Evolutionary conservation across 2,888 invertebrate genomes (phyloP).

Genomic region (Abrostola tripartita): DNA sequence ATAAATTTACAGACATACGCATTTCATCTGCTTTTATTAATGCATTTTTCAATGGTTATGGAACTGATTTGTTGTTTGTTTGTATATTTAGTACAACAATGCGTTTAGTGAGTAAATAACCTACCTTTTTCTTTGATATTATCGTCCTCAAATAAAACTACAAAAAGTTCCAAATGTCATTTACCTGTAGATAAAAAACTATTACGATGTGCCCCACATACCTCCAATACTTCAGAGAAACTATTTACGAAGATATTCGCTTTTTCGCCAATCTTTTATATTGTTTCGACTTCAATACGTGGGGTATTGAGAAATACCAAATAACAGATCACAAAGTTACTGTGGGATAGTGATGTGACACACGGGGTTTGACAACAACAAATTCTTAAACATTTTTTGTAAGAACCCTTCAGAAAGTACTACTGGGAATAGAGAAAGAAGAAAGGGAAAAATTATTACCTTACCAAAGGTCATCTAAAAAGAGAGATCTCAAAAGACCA

Average conservation of each 20-base stretch:
- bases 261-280: slow-evolving; percentile 23
- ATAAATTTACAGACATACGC: no score
- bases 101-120: no score
- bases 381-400: background rate
- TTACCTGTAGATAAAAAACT: slow-evolving; percentile 28
- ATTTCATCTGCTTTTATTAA: no score
- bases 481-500: no score
- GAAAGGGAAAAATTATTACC: no score
- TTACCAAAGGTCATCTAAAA: no score
- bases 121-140: background rate
- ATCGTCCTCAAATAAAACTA: slow-evolving; percentile 5
- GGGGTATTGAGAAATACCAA: slow-evolving; percentile 55
- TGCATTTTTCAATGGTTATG: no score
- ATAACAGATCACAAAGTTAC: slow-evolving; percentile 47
- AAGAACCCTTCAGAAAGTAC: no score
- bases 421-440: no score
- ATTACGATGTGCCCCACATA: slow-evolving; percentile 24
- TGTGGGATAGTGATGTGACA: slow-evolving; percentile 13
- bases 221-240: slow-evolving; percentile 20
- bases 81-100: no score
- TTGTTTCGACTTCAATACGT: slow-evolving; percentile 27
- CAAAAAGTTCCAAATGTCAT: slow-evolving; percentile 5
- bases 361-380: background rate
- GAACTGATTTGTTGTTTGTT: no score
- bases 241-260: slow-evolving; percentile 32